A percentile compares a stretch with the other conserved stretches of the same genome.
phyloP scores from a whole-genome alignment of 37 sponge, comb jelly and placozoan species.

The Beroe forskalii region DNA sequence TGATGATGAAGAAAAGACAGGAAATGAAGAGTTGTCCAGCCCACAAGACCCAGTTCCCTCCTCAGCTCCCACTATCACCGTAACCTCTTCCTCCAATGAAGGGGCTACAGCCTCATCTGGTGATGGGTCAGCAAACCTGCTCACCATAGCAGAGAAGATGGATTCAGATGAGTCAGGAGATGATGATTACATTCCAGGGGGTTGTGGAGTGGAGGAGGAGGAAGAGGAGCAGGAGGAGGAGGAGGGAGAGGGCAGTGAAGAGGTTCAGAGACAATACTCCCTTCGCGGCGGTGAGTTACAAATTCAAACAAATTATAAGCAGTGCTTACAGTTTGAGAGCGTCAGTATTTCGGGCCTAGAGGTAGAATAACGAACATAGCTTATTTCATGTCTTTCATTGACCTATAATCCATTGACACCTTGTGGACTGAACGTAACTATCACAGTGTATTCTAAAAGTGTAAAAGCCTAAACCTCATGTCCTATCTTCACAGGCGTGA shows the following conservation, averaged over 20 bases:
- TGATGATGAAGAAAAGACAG: neutral
- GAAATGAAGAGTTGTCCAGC: neutral
- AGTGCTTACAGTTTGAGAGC: no score
- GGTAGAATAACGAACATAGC: no score
- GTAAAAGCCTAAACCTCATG: no score
- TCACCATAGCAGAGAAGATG: neutral
- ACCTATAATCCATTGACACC: no score
- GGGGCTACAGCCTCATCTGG: neutral
- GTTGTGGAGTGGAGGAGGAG: neutral
- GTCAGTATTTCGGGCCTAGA: no score
- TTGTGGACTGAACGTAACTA: no score
- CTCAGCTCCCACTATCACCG: neutral
- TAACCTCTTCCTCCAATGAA: neutral
- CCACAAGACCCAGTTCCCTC: no score
- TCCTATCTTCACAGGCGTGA: constrained; percentile 10
- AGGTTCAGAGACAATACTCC: constrained; percentile 10
- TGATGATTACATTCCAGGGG: neutral
- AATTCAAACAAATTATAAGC: no score
- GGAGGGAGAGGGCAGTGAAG: neutral
- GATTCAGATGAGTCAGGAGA: constrained; percentile 35
- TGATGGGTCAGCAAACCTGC: neutral
- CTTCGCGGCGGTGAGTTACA: constrained; percentile 28
- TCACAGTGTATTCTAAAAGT: no score
- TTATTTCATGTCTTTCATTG: no score
- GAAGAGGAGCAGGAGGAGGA: neutral